These are phyloP conservation scores for Charaxes varanes DNA, from an alignment of 1,140 invertebrate genomes.

Conservation along the genomic window DNA sequence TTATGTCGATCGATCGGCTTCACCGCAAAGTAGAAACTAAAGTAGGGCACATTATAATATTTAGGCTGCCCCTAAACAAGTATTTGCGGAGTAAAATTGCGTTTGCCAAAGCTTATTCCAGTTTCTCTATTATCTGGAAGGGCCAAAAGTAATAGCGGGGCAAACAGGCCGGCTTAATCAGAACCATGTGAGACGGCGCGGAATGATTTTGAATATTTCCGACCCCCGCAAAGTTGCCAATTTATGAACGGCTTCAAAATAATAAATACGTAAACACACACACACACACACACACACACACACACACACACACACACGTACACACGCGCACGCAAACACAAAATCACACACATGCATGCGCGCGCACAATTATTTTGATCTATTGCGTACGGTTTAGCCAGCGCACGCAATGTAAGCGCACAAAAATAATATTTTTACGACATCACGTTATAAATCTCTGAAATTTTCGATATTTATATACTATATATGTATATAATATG, in stretches of 20 bases:
- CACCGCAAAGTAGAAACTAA: conserved; percentile 22
- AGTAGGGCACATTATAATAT: conserved; percentile 23
- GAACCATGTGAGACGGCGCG: conserved; percentile 10
- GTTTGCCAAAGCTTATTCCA: conserved; percentile 32
- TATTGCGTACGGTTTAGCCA: too few relatives aligned
- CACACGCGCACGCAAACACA: too few relatives aligned
- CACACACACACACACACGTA: too few relatives aligned
- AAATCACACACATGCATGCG: too few relatives aligned
- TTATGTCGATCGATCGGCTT: conserved; percentile 11
- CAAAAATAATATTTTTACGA: too few relatives aligned
- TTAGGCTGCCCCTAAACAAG: conserved; percentile 29
- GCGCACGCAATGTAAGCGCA: too few relatives aligned
- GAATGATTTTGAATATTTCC: conserved; percentile 2
- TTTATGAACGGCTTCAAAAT: background rate
- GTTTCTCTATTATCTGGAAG: conserved; percentile 13
- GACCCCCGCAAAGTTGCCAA: background rate
- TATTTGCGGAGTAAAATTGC: conserved; percentile 43
- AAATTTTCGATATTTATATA: too few relatives aligned
- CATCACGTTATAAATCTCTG: too few relatives aligned
- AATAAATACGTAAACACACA: too few relatives aligned
- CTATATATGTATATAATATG: too few relatives aligned
- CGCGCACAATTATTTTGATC: too few relatives aligned
- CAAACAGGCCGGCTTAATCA: conserved; percentile 14
- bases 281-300: too few relatives aligned
- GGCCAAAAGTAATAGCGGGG: conserved; percentile 15